Evolutionary conservation across 2,888 invertebrate species (phyloP).

Genomic region (Sarcophaga subvicina): DNA sequence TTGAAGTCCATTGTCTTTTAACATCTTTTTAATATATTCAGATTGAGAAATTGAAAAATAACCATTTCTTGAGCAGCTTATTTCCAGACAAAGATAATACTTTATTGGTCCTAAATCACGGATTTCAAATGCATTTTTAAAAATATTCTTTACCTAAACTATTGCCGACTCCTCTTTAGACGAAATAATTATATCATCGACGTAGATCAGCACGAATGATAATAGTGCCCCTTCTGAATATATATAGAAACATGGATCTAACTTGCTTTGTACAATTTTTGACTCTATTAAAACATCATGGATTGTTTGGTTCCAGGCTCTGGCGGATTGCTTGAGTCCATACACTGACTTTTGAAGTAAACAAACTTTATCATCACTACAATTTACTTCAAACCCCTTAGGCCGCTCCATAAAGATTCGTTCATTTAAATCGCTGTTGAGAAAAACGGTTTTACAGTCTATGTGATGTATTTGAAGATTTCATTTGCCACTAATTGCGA

Average conservation of each 20-base stretch:
- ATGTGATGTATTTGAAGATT: slow-evolving; percentile 59
- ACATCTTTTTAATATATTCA: neutral
- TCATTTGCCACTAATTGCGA: slow-evolving; percentile 2
- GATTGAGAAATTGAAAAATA: slow-evolving; percentile 8
- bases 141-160: slow-evolving; percentile 3
- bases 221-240: too few relatives aligned
- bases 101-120: too few relatives aligned
- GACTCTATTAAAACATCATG: neutral
- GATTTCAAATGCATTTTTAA: slow-evolving; percentile 11
- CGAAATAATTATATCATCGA: too few relatives aligned
- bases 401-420: slow-evolving; percentile 15
- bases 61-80: neutral
- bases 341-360: slow-evolving; percentile 8
- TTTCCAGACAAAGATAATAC: too few relatives aligned
- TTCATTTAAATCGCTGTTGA: slow-evolving; percentile 10
- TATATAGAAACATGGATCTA: too few relatives aligned
- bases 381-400: neutral
- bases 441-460: slow-evolving; percentile 17
- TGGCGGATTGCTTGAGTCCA: slow-evolving; percentile 1
- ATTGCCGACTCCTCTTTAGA: neutral
- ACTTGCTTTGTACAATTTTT: too few relatives aligned
- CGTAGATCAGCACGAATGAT: too few relatives aligned
- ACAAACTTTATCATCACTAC: slow-evolving; percentile 3
- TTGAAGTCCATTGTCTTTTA: too few relatives aligned
- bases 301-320: neutral